Conservation (phyloP, 2,888 invertebrate species). For the Sphinx pinastri region DNA sequence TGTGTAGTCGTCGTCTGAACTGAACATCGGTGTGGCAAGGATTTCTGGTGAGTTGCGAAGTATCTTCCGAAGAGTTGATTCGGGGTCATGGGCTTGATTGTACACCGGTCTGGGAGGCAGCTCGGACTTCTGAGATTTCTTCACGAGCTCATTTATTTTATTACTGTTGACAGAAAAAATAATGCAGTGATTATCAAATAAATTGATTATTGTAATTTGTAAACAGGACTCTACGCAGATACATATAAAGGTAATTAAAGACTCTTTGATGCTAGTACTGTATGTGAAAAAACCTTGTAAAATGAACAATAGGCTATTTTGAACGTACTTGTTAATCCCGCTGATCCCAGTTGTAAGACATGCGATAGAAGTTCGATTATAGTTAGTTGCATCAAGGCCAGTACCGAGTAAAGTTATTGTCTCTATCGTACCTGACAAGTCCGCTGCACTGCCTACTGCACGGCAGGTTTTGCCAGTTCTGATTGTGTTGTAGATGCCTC, state of each 20-base stretch:
- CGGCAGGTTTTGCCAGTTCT: slow-evolving; percentile 67
- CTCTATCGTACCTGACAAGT: slow-evolving; percentile 74
- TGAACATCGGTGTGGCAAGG: slow-evolving; percentile 73
- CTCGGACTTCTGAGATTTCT: slow-evolving; percentile 68
- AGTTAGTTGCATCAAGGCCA: slow-evolving; percentile 64
- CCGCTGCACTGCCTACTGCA: slow-evolving; percentile 74
- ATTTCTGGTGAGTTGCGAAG: slow-evolving; percentile 79
- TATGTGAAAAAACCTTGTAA: too few relatives aligned
- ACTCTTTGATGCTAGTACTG: too few relatives aligned
- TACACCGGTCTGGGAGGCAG: slow-evolving; percentile 63
- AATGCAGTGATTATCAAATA: background rate
- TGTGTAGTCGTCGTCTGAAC: slow-evolving; percentile 82
- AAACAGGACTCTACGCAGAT: too few relatives aligned
- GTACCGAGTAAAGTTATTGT: slow-evolving; percentile 54
- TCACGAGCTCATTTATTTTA: slow-evolving; percentile 78
- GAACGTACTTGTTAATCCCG: slow-evolving; percentile 63
- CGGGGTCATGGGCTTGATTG: slow-evolving; percentile 70
- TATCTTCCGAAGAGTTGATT: slow-evolving; percentile 75
- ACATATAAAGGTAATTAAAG: too few relatives aligned
- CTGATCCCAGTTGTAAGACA: slow-evolving; percentile 57
- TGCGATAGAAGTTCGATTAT: slow-evolving; percentile 52
- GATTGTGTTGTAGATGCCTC: slow-evolving; percentile 54
- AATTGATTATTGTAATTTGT: background rate
- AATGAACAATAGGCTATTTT: background rate
- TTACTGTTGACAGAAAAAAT: slow-evolving; percentile 57